Percentiles rank a stretch among this genome's conserved stretches.
phyloP scores from a whole-genome alignment of 2,797 vertebrate genomes.

The Thaleichthys pacificus region DNA sequence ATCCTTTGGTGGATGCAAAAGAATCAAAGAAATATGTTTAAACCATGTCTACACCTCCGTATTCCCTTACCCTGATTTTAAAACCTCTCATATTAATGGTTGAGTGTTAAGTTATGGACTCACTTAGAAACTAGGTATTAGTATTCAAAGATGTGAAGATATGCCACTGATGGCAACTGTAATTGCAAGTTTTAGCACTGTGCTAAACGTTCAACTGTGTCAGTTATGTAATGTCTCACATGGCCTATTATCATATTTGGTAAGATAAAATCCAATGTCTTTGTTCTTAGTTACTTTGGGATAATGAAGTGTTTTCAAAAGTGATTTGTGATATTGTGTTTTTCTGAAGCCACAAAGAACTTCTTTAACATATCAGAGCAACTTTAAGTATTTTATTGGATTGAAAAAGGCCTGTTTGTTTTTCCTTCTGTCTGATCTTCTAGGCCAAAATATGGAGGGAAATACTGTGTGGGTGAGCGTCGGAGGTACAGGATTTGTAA shows the following conservation, averaged over 20 bases:
- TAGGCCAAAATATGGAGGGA: conserved; percentile 87
- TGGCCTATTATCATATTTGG: not conserved
- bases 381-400: not conserved
- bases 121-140: not conserved
- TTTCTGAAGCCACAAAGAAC: no score
- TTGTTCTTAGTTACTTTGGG: no score
- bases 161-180: not conserved
- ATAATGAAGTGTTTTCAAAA: no score
- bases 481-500: conserved; percentile 84
- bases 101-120: not conserved
- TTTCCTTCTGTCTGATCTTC: not conserved
- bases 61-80: not conserved
- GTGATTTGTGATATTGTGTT: no score
- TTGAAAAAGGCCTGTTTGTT: not conserved
- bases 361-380: no score
- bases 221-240: not conserved
- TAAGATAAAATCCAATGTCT: not conserved
- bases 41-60: not conserved
- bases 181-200: not conserved
- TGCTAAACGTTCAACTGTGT: not conserved
- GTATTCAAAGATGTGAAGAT: not conserved
- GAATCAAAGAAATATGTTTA: not conserved
- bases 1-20: not conserved
- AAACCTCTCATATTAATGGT: not conserved
- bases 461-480: conserved; percentile 90